These are phyloP conservation scores for Fregata magnificens DNA, from an alignment of 2,113 vertebrate species.

Conservation along the genomic window DNA sequence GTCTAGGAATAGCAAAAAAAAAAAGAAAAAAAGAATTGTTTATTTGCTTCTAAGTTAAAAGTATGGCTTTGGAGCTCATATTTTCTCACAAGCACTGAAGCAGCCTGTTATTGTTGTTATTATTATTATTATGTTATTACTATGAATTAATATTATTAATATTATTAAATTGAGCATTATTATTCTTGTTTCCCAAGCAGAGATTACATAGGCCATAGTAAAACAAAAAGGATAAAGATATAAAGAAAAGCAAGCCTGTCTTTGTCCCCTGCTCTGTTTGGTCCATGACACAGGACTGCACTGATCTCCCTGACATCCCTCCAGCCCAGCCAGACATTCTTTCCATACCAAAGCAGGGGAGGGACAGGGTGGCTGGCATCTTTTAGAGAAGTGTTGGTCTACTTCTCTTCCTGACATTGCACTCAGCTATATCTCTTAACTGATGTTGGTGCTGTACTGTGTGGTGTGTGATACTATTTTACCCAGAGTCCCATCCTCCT, in stretches of 20 bases:
- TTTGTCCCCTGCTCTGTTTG: background rate
- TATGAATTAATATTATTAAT: background rate
- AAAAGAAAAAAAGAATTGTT: fast-evolving
- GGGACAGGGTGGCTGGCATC: fast-evolving
- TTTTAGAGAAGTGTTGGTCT: background rate
- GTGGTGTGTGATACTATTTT: background rate
- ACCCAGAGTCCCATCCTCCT: background rate
- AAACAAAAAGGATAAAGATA: background rate
- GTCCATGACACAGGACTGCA: too few relatives aligned
- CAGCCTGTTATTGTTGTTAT: background rate
- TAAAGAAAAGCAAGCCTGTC: background rate
- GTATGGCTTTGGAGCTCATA: background rate
- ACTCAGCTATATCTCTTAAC: background rate
- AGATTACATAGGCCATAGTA: background rate
- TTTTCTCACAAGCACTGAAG: background rate
- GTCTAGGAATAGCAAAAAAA: background rate
- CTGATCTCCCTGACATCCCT: background rate
- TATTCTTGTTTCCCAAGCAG: background rate
- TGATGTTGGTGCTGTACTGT: background rate
- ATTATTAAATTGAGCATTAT: background rate
- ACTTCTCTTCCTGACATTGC: background rate
- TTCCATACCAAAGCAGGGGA: background rate
- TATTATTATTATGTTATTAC: background rate
- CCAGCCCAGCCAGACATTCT: background rate
- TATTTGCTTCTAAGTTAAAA: background rate